Base-by-base conservation (phyloP, 1,140 invertebrate genomes). In the Drosophila miranda region DNA sequence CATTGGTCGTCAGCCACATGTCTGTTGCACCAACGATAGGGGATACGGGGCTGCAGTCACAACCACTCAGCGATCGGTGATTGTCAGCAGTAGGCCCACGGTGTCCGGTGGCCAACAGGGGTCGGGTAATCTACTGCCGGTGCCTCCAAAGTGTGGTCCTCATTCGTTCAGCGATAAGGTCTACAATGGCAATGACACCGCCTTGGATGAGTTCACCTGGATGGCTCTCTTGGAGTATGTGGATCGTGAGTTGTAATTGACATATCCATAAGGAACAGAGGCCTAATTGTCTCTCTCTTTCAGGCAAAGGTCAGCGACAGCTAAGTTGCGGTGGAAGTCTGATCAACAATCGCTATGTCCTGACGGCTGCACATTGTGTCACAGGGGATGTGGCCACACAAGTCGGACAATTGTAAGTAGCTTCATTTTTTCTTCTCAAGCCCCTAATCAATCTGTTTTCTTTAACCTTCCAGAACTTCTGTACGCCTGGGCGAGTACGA, bases 311-410 rank as follows among this genome's bases (percentile, higher is more conserved):
- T 7, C 82, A 90, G 0, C 84, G 63, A 30, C 89, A 91, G 5
- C 91, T 91, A n/a, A 92, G 92, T 66, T 93, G 93, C 55, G 93
- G 93, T 6, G 94, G 94, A 5, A 93, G 93, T 19, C 68, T 94
- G 38, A 94, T 94, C 70, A 93, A 92, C 21, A 91, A 90, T 42
- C 91, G 91, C 48, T 94, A 94, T 69, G 91, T 94, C 2, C 64
- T 94, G 21, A 98, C 97, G 0, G 97, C 97, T 0, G 96, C 95
- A 0, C 97, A 98, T 89, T 98, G 97, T 77, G 92, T 98, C 4
- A 93, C 93, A 66, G 94, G 94, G 14, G 92, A 46, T n/a, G 78
- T 90, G 8, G 70, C 78, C 44, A 64, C 14, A 6, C 45, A 62
- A 63, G 72, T 89, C 19, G 89, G 89, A 6, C 50, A 48, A 9